Evolutionary conservation across 1,140 invertebrate species (phyloP).

Genomic region (Neodiprion lecontei): DNA sequence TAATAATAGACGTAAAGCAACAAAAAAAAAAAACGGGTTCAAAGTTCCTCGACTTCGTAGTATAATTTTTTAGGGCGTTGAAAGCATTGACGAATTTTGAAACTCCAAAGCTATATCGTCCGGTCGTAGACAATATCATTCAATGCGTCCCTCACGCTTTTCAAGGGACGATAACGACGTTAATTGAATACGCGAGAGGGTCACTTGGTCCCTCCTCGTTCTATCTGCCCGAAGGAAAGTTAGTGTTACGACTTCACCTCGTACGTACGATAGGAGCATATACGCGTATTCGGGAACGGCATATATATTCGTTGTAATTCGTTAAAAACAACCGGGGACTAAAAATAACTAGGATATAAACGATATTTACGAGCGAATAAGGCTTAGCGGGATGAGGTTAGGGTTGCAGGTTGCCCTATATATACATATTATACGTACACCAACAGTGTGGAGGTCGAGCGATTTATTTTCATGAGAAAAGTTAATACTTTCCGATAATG

Average conservation of each 20-base stretch:
- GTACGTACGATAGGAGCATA: neutral
- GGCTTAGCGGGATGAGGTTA: too few relatives aligned
- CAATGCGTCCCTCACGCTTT: neutral
- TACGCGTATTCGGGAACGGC: neutral
- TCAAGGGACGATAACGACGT: neutral
- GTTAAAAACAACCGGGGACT: neutral
- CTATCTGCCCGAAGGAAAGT: neutral
- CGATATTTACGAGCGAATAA: too few relatives aligned
- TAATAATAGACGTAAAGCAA: too few relatives aligned
- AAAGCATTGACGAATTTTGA: neutral
- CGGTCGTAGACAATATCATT: slow-evolving; percentile 1
- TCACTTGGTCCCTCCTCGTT: neutral
- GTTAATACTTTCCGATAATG: slow-evolving; percentile 4
- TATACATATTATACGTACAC: too few relatives aligned
- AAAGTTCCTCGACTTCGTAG: too few relatives aligned
- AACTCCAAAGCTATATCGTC: neutral
- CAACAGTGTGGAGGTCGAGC: neutral
- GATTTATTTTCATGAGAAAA: slow-evolving; percentile 3
- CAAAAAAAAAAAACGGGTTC: too few relatives aligned
- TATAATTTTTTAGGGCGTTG: neutral
- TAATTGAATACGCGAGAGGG: neutral
- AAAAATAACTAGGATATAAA: neutral
- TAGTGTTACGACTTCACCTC: neutral
- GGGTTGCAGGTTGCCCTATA: too few relatives aligned
- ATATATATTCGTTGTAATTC: neutral